phyloP scores from a whole-genome alignment of 2,888 invertebrate genomes.

The Lasioglossum morio region DNA sequence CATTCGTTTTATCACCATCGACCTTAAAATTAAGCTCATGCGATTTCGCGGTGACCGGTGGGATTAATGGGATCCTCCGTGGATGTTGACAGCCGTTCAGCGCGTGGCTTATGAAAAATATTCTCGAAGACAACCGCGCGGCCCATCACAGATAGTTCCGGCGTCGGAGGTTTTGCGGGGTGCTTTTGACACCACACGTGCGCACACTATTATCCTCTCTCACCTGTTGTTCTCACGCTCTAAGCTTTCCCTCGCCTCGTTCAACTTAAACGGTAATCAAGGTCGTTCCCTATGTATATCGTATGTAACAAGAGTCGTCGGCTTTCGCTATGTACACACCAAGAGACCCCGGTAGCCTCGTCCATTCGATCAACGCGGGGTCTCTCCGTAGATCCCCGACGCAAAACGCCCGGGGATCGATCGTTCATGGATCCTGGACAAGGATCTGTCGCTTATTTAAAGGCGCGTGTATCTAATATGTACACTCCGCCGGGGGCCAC shows the following conservation, averaged over 20 bases:
- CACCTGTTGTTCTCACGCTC: conserved; percentile 65
- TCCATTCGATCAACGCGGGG: not conserved
- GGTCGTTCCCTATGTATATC: conserved; percentile 64
- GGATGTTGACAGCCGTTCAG: conserved; percentile 45
- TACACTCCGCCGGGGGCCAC: conserved; percentile 48
- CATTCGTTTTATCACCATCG: conserved; percentile 5
- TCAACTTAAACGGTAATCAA: conserved; percentile 72
- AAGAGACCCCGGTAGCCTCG: not conserved
- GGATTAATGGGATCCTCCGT: not conserved
- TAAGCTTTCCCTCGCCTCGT: conserved; percentile 36
- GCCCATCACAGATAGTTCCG: conserved; percentile 72
- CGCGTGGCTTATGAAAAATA: conserved; percentile 70
- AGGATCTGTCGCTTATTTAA: conserved; percentile 31
- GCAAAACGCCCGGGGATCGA: not conserved
- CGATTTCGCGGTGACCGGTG: conserved; percentile 45
- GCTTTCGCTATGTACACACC: conserved; percentile 49
- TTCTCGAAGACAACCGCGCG: conserved; percentile 59
- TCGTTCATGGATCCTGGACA: not conserved
- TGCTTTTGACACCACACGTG: conserved; percentile 13
- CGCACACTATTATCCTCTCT: conserved; percentile 33
- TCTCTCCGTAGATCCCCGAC: not conserved
- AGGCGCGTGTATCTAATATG: conserved; percentile 53
- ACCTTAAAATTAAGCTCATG: conserved; percentile 56
- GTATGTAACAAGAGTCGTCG: conserved; percentile 65
- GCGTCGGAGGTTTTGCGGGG: conserved; percentile 65